Evolutionary conservation across 2,797 vertebrate genomes (phyloP).

Genomic region (Micrastur ruficollis): DNA sequence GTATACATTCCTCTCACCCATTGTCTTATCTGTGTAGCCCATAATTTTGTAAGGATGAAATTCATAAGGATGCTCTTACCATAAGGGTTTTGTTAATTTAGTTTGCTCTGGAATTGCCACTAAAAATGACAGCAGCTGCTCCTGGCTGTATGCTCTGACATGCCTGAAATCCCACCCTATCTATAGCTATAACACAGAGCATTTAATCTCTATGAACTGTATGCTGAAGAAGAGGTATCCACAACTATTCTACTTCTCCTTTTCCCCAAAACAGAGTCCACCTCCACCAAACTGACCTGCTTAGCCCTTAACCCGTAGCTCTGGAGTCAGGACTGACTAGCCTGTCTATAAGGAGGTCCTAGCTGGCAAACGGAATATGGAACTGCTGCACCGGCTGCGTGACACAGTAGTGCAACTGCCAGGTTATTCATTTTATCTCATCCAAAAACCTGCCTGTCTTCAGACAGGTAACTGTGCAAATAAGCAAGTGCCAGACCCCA

Average conservation of each 20-base stretch:
- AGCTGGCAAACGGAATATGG: not conserved
- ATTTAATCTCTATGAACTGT: not conserved
- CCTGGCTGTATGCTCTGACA: not conserved
- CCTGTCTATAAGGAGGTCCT: not conserved
- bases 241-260: not conserved
- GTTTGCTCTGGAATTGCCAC: constrained; percentile 5
- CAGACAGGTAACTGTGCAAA: not conserved
- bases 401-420: not conserved
- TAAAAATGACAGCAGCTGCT: not conserved
- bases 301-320: not conserved
- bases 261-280: not conserved
- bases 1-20: not conserved
- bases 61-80: not conserved
- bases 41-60: not conserved
- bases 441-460: constrained; percentile 2
- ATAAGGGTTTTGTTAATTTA: not conserved
- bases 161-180: not conserved
- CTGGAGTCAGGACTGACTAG: not conserved
- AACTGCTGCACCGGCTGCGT: not conserved
- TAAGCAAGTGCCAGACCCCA: not conserved
- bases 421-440: not conserved
- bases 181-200: not conserved
- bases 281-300: not conserved
- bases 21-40: not conserved
- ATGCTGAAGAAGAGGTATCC: not conserved